Conservation (phyloP, 2,888 invertebrate genomes). For the Phortica magna region DNA sequence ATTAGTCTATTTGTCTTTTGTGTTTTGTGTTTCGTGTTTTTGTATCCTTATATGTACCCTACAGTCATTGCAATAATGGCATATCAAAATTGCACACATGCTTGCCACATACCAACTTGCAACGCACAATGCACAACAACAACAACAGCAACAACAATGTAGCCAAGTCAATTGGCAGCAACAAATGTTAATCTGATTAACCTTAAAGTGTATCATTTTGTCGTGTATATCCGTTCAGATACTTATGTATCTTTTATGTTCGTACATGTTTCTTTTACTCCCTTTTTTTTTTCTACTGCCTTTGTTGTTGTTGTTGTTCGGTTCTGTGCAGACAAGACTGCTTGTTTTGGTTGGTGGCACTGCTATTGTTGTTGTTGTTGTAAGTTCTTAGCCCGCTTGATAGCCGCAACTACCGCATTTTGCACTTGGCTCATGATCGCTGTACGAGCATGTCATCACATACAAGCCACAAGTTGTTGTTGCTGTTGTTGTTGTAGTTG, state of each 20-base stretch:
- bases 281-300: background rate
- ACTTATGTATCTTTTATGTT: background rate
- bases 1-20: constrained; percentile 63
- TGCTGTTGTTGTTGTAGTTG: background rate
- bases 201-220: too few relatives aligned
- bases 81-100: too few relatives aligned
- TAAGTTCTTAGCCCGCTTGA: too few relatives aligned
- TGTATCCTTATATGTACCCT: background rate
- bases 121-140: too few relatives aligned
- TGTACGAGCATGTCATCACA: background rate
- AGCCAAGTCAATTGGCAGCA: too few relatives aligned
- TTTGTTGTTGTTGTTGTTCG: too few relatives aligned
- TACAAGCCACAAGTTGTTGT: background rate
- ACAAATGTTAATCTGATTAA: too few relatives aligned
- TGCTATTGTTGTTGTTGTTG: background rate
- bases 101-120: too few relatives aligned
- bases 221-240: background rate
- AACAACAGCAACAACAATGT: too few relatives aligned
- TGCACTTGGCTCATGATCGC: background rate
- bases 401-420: constrained; percentile 1
- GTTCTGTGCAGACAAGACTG: too few relatives aligned
- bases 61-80: too few relatives aligned
- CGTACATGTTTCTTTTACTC: background rate
- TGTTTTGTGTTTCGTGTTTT: background rate
- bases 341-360: background rate